Evolutionary conservation across 1,140 invertebrate species (phyloP), one percentile per base, ranked within the genome.

Genomic region (Camponotus pennsylvanicus): DNA sequence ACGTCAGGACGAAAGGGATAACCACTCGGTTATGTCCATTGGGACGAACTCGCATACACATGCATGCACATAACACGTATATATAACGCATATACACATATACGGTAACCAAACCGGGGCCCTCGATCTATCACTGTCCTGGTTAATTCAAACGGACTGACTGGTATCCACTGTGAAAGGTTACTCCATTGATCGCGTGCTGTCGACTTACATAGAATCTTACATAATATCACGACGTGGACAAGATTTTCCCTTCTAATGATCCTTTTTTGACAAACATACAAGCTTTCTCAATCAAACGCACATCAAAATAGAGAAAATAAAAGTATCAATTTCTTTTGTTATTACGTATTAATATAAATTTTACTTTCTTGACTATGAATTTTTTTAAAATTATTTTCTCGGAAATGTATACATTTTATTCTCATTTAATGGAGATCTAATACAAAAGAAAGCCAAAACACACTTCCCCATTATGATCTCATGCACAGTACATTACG

Each of bases 81-180:
- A 85, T 61, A 86, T 86, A 86, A 89, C 79, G 79, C 55, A 80
- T 63, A 78, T 0, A 59, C 55, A 21, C 59, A 70, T 77, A 75
- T 61, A 89, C 76, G 64, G 77, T 32, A 82, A 57, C 83, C 77
- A 82, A 71, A 80, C 83, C 73, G 70, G 55, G 55, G 64, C 42
- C n/a, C 69, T 70, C 89, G 66, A 92, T 92, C 84, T 88, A 92
- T 92, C 91, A 92, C 91, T 92, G 91, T 92, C 91, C 61, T 55
- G 76, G 77, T 82, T 92, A 89, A 92, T 92, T 92, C 88, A 82
- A 59, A 88, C 78, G 34, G 27, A 49, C 70, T 70, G 85, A 64
- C 77, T 49, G 76, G 55, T 84, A 86, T 79, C 71, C 82, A 59
- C 40, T 67, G 55, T 70, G 79, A 42, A 84, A 90, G 82, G 82